Evolutionary conservation across 1,140 invertebrate genomes (phyloP).

Genomic region (Cephus cinctus): DNA sequence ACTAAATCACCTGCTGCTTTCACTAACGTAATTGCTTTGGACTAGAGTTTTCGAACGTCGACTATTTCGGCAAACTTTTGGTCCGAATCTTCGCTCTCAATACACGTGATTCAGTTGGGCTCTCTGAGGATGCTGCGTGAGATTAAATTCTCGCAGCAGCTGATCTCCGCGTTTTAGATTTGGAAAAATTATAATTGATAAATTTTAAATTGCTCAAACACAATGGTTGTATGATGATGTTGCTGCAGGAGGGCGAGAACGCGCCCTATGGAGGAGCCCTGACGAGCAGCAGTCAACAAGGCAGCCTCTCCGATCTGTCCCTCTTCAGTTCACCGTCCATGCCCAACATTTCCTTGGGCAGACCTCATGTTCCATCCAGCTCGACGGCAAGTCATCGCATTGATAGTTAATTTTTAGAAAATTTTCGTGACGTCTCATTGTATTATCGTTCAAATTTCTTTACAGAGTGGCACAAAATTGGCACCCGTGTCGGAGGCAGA

Average conservation of each 20-base stretch:
- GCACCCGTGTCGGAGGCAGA: conserved; percentile 76
- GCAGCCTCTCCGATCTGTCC: conserved; percentile 65
- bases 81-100: too few relatives aligned
- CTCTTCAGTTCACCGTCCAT: conserved; percentile 93
- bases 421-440: background rate
- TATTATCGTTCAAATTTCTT: conserved; percentile 1
- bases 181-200: too few relatives aligned
- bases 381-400: conserved; percentile 39
- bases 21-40: too few relatives aligned
- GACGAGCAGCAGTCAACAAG: conserved; percentile 57
- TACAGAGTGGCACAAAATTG: conserved; percentile 57
- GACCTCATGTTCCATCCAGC: conserved; percentile 66
- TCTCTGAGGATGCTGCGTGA: too few relatives aligned
- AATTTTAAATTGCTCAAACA: too few relatives aligned
- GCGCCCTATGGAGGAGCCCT: conserved; percentile 58
- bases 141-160: too few relatives aligned
- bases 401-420: background rate
- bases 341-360: conserved; percentile 92
- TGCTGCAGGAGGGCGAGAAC: conserved; percentile 57
- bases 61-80: too few relatives aligned
- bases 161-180: too few relatives aligned
- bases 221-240: too few relatives aligned
- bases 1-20: too few relatives aligned
- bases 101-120: too few relatives aligned
- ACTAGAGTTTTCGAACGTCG: too few relatives aligned